Evolutionary conservation across 2,888 invertebrate species (phyloP).

Genomic region (Ceraclea dissimilis): DNA sequence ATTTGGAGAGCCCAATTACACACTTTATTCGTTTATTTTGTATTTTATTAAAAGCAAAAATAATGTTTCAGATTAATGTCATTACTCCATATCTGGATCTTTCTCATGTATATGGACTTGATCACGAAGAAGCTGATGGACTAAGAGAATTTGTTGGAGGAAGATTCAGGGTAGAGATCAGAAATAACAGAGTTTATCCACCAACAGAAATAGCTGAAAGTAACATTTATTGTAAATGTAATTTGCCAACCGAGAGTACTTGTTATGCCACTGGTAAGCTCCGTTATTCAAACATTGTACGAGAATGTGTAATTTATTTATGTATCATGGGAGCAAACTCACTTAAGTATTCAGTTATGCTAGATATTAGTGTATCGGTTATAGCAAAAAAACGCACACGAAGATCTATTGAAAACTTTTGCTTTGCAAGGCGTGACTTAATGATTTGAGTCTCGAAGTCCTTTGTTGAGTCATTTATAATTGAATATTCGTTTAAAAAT

Average conservation of each 20-base stretch:
- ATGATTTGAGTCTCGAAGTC: too few relatives aligned
- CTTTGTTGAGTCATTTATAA: too few relatives aligned
- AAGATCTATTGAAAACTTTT: too few relatives aligned
- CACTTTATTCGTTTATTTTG: too few relatives aligned
- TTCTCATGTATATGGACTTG: slow-evolving; percentile 32
- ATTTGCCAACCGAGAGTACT: not conserved
- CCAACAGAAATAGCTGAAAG: slow-evolving; percentile 17
- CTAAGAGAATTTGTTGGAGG: slow-evolving; percentile 29
- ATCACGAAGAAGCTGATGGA: slow-evolving; percentile 23
- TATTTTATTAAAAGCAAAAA: too few relatives aligned
- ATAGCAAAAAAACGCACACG: too few relatives aligned
- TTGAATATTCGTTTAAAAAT: too few relatives aligned
- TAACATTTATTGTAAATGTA: not conserved
- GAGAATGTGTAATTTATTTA: not conserved
- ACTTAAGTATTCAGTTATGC: too few relatives aligned
- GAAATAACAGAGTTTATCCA: slow-evolving; percentile 28
- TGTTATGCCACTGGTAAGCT: slow-evolving; percentile 15
- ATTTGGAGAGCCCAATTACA: too few relatives aligned
- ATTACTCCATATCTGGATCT: slow-evolving; percentile 31
- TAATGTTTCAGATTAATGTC: slow-evolving; percentile 20
- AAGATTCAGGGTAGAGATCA: slow-evolving; percentile 26
- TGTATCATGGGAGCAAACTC: not conserved
- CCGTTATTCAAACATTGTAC: too few relatives aligned
- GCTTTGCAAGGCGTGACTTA: too few relatives aligned
- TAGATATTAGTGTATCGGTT: too few relatives aligned